phyloP scores from a whole-genome alignment of 2,797 vertebrate genomes.

The Phrynocephalus forsythii region DNA sequence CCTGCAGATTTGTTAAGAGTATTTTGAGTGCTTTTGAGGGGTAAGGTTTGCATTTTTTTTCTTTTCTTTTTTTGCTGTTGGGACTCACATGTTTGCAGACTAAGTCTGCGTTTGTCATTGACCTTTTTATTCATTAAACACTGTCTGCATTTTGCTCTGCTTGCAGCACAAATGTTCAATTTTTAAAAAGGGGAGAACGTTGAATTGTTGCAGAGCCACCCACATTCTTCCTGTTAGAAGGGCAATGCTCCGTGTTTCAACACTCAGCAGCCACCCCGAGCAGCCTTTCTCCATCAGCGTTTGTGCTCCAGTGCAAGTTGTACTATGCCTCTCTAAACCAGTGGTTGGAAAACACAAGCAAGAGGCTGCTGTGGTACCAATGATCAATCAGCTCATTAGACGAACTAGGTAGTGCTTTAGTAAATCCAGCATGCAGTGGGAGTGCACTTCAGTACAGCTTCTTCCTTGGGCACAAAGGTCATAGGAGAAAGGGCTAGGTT shows the following conservation, averaged over 20 bases:
- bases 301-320: background rate
- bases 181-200: conserved; percentile 25
- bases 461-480: background rate
- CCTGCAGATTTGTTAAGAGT: conserved; percentile 29
- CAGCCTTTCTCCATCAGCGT: background rate
- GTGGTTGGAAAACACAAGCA: background rate
- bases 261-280: background rate
- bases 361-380: background rate
- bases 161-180: conserved; percentile 41
- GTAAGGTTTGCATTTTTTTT: conserved; percentile 26
- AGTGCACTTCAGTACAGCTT: background rate
- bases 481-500: background rate
- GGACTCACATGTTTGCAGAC: background rate
- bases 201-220: conserved; percentile 29
- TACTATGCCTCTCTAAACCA: background rate
- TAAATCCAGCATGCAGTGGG: background rate
- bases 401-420: background rate
- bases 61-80: conserved; percentile 26
- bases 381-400: background rate
- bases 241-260: conserved; percentile 9
- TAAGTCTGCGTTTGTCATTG: background rate
- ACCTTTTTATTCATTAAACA: conserved; percentile 47
- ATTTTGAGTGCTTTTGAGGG: conserved; percentile 18
- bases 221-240: conserved; percentile 18
- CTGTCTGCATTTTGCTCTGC: conserved; percentile 30